These are phyloP conservation scores for Galleria mellonella DNA, from an alignment of 1,140 invertebrate species.

Conservation along the genomic window DNA sequence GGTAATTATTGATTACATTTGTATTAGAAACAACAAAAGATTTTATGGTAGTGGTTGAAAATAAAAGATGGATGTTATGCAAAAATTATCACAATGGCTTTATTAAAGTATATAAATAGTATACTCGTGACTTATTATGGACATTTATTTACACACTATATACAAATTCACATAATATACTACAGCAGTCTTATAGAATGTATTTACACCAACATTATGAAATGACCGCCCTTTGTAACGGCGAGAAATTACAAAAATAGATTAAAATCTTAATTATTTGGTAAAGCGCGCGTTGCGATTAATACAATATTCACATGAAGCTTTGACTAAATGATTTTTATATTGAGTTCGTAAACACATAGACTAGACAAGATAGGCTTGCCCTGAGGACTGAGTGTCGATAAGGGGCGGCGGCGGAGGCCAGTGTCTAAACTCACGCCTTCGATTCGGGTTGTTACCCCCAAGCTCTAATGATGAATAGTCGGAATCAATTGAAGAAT, in stretches of 20 bases:
- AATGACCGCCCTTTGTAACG: conserved; percentile 57
- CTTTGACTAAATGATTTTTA: conserved; percentile 54
- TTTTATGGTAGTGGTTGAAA: too few species aligned
- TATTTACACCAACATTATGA: conserved; percentile 68
- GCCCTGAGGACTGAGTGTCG: conserved; percentile 59
- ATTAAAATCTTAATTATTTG: conserved; percentile 69
- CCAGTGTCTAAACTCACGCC: conserved; percentile 62
- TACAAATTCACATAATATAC: conserved; percentile 68
- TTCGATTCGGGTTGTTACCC: conserved; percentile 51
- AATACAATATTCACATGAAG: conserved; percentile 68
- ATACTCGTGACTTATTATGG: conserved; percentile 72
- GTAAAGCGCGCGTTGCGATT: conserved; percentile 60
- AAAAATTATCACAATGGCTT: conserved; percentile 75
- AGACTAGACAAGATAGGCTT: conserved; percentile 71
- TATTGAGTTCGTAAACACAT: conserved; percentile 39
- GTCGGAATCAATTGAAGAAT: conserved; percentile 90
- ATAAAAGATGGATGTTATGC: conserved; percentile 47
- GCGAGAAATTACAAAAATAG: conserved; percentile 72
- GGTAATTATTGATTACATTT: too few species aligned
- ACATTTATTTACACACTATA: conserved; percentile 69
- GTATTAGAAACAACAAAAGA: too few species aligned
- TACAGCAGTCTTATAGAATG: conserved; percentile 74
- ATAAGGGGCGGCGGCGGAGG: conserved; percentile 60
- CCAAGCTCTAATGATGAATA: conserved; percentile 76
- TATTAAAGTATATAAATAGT: conserved; percentile 75